Evolutionary conservation across 2,888 invertebrate genomes (phyloP), one percentile per base, ranked within the genome.

Genomic region (Diloba caeruleocephala): DNA sequence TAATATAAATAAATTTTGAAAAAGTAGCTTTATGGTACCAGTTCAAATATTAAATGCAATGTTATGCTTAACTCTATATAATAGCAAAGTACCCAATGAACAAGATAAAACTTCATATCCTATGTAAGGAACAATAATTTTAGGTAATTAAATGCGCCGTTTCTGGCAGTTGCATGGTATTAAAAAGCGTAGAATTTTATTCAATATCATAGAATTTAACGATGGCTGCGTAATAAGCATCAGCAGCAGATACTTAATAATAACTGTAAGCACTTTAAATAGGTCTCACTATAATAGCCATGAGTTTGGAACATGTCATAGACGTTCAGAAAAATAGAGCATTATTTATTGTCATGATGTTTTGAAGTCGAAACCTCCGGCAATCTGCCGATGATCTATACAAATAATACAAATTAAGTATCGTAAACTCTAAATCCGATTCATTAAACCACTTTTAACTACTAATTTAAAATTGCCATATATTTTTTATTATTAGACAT

Each of bases 291-390:
- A 51, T 46, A 41, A 28, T 52, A 61, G 41, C 53, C 38, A 51
- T 52, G 53, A 58, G 34, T 53, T 55, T 60, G 65, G 51, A 60
- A 59, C 38, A 52, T 69, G 61, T 62, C 55, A 39, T 63, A 59
- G 60, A 62, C 61, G 63, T 76, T 82, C 81, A 83, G 84, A 84
- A 85, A 90, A 88, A 90, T 89, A 89, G 78, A 84, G 78, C 70
- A 75, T 81, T 80, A 77, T 83, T 90, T 92, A 92, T 92, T 92
- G 92, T 92, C 92, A 92, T 88, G 87, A 86, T 85, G 79, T 77
- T 85, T 78, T 81, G 72, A 80, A 80, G 75, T 80, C 77, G 59
- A 72, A 38, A 64, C 54, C 62, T 66, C 32, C 62, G 73, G 54
- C 74, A 57, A 59, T 52, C 29, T 61, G 61, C 65, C 65, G 59